A percentile compares a stretch with the other conserved stretches of the same genome.
Conservation (phyloP, 2,888 invertebrate species). For the Athetis lepigone region DNA sequence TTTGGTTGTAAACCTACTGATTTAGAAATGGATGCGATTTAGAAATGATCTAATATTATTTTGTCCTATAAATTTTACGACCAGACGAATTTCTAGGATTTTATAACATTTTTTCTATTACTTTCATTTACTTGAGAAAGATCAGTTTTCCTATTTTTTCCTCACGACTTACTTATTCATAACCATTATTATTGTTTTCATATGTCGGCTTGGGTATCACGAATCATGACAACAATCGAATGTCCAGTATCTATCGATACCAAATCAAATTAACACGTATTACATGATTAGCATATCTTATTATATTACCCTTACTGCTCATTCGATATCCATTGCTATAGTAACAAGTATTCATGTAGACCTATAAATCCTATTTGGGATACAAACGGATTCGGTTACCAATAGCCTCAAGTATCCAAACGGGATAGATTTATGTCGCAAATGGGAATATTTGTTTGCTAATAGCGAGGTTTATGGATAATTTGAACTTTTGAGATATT, state of each 20-base stretch:
- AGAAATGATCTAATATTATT: no score
- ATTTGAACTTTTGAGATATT: no score
- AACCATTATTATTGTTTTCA: no score
- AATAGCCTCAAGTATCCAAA: slow-evolving; percentile 11
- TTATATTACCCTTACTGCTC: slow-evolving; percentile 19
- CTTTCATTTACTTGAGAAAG: no score
- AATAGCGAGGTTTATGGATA: slow-evolving; percentile 1
- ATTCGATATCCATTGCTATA: slow-evolving; percentile 8
- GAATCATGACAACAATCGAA: slow-evolving; percentile 5
- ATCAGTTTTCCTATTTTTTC: no score
- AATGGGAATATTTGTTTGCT: slow-evolving; percentile 12
- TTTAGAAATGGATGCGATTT: no score
- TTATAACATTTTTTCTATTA: no score
- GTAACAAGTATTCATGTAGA: slow-evolving; percentile 10
- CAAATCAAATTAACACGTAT: slow-evolving; percentile 30
- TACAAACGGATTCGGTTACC: slow-evolving; percentile 23
- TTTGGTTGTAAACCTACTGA: no score
- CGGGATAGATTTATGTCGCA: slow-evolving; percentile 42
- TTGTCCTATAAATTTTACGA: no score
- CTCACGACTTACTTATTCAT: no score
- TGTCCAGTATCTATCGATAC: slow-evolving; percentile 8
- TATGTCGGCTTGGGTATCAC: not conserved
- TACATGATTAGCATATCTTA: slow-evolving; percentile 32
- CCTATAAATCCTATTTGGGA: slow-evolving; percentile 43
- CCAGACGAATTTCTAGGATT: no score